phyloP scores from a whole-genome alignment of 2,797 vertebrate genomes.

The Geotria australis region DNA sequence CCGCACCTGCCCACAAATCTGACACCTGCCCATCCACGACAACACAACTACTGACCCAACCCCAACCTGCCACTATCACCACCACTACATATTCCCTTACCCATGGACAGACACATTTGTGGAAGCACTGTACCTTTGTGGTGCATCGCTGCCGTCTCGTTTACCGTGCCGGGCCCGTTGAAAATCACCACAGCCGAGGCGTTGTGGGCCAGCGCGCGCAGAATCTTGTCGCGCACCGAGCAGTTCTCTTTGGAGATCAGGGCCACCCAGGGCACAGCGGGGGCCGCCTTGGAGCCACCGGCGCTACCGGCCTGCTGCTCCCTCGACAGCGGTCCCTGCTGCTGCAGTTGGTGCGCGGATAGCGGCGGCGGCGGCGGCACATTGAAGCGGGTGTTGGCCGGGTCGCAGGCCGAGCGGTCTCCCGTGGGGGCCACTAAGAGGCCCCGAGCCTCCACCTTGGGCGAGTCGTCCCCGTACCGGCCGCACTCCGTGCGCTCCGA shows the following conservation, averaged over 20 bases:
- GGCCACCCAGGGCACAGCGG: slow-evolving; percentile 39
- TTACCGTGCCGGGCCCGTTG: slow-evolving; percentile 41
- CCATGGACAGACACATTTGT: slow-evolving; percentile 1
- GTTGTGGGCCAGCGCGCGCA: slow-evolving; percentile 40
- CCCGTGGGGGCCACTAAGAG: slow-evolving; percentile 27
- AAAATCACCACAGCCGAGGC: slow-evolving; percentile 75
- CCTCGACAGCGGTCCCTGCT: neutral
- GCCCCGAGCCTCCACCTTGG: slow-evolving; percentile 57
- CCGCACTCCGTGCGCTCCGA: slow-evolving; percentile 76
- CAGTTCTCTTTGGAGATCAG: slow-evolving; percentile 64
- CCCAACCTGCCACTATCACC: too few species aligned
- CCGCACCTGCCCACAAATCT: too few species aligned
- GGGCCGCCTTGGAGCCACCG: neutral
- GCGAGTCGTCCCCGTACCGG: slow-evolving; percentile 74
- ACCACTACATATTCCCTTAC: too few species aligned
- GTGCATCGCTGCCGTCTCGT: slow-evolving; percentile 73
- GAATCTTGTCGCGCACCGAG: slow-evolving; percentile 51
- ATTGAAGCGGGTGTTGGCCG: slow-evolving; percentile 22
- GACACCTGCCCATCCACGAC: too few species aligned
- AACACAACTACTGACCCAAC: too few species aligned
- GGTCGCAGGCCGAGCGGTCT: slow-evolving; percentile 51
- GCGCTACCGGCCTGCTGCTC: neutral
- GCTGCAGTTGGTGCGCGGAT: neutral
- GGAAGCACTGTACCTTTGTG: slow-evolving; percentile 27
- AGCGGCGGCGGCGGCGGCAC: slow-evolving; percentile 7